Percentiles rank a stretch among this genome's conserved stretches.
Conservation (phyloP, 2,113 vertebrate genomes). For the Propithecus coquereli region DNA sequence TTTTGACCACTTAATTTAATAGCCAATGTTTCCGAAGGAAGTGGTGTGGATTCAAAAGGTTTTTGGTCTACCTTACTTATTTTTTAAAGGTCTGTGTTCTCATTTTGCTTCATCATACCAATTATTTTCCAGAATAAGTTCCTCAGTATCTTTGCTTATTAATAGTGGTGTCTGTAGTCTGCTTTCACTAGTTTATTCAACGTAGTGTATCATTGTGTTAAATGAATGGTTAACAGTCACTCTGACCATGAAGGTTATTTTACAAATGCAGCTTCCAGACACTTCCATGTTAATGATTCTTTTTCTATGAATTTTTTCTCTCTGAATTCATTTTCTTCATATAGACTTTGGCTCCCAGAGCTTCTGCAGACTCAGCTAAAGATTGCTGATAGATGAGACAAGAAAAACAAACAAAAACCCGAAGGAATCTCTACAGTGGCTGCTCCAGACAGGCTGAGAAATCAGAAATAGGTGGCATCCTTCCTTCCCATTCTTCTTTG, state of each 20-base stretch:
- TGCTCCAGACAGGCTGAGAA: not conserved
- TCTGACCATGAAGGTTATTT: not conserved
- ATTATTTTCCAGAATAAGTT: not conserved
- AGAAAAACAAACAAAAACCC: not conserved
- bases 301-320: not conserved
- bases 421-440: not conserved
- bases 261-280: not conserved
- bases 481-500: not conserved
- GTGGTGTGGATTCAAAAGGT: not conserved
- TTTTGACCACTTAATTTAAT: not conserved
- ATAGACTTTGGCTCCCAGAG: not conserved
- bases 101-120: slow-evolving; percentile 17
- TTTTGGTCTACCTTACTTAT: not conserved
- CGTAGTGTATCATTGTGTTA: not conserved
- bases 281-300: not conserved
- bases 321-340: slow-evolving; percentile 24
- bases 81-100: not conserved
- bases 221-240: not conserved
- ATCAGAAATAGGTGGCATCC: not conserved
- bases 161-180: not conserved
- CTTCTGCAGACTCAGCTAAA: slow-evolving; percentile 6
- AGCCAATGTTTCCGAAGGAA: not conserved
- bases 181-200: not conserved
- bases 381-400: not conserved
- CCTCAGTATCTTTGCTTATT: not conserved